Base-by-base conservation (phyloP, 2,113 vertebrate genomes). In the Coregonus clupeaformis region DNA sequence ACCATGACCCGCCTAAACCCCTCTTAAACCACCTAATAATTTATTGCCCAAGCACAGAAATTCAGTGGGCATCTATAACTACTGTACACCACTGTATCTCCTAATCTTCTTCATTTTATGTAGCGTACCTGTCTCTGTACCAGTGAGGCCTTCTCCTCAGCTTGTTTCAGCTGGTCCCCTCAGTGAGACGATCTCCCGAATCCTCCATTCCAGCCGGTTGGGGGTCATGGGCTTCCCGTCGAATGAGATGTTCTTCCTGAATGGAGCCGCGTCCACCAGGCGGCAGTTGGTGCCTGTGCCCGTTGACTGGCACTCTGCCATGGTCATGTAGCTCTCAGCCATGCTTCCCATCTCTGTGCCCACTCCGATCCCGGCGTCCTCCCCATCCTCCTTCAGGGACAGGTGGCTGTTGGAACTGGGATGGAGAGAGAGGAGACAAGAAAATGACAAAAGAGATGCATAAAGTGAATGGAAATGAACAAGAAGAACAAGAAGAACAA, bases 241-340 rank as follows among this genome's bases (percentile, higher is more conserved):
- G 1, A 94, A 94, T 11, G 93, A 94, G 71, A 94, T 93, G 73
- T 94, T 94, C 83, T 94, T 94, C n/a, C 85, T 93, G 93, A 76
- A 94, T 91, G 55, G 91, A 92, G n/a, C n/a, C 68, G 89, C 92
- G 1, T 94, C 93, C 70, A 91, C 92, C 74, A 90, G 86, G 24
- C 87, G 91, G 78, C 86, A 87, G 78, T 88, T 87, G 63, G 74
- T 70, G 63, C 32, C 62, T 57, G 79, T 81, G 67, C 45, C 62
- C 57, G 79, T 81, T 0, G 90, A 80, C 85, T 86, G 89, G 36
- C 49, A 16, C 14, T 52, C 49, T 14, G 85, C 86, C 84, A 87
- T 85, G 75, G 83, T 89, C 85, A 88, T 90, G 79, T 89, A 90
- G 79, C 83, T 90, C 81, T 89, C 87, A 4, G 78, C 86, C 74